These are phyloP conservation scores for Philhelius pedissequus DNA, from an alignment of 2,888 invertebrate species.

Conservation along the genomic window DNA sequence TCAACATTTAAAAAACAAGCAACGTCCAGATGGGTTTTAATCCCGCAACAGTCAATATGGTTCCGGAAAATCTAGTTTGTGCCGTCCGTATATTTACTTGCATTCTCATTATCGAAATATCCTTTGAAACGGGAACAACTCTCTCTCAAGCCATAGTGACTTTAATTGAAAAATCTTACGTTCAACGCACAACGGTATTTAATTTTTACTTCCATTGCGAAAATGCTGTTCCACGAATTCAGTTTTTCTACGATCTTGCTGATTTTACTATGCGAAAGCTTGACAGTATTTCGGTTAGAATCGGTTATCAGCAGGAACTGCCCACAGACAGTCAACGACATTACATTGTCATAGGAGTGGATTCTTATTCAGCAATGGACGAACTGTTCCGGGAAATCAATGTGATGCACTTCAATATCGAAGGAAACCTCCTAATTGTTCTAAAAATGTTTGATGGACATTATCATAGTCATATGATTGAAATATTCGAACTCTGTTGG, in stretches of 20 bases:
- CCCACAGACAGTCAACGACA: slow-evolving; percentile 64
- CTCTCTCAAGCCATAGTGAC: background rate
- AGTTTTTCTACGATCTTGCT: slow-evolving; percentile 64
- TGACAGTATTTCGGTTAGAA: slow-evolving; percentile 50
- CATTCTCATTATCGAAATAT: background rate
- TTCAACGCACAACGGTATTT: background rate
- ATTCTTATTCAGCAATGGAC: slow-evolving; percentile 64
- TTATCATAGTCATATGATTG: slow-evolving; percentile 67
- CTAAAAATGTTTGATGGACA: slow-evolving; percentile 63
- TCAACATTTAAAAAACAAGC: background rate
- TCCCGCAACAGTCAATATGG: slow-evolving; percentile 14
- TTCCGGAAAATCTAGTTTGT: background rate
- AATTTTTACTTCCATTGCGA: slow-evolving; percentile 27
- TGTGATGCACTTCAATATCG: slow-evolving; percentile 60
- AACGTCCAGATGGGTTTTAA: background rate
- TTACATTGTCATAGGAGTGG: slow-evolving; percentile 69
- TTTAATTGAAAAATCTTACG: background rate
- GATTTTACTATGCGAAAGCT: slow-evolving; percentile 48
- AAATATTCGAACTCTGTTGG: slow-evolving; percentile 66
- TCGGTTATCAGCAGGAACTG: slow-evolving; percentile 59
- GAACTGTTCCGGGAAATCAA: slow-evolving; percentile 22
- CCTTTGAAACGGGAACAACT: background rate
- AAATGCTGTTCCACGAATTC: slow-evolving; percentile 5
- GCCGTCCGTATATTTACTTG: background rate
- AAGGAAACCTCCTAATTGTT: slow-evolving; percentile 69